Evolutionary conservation across 2,113 vertebrate genomes (phyloP).

Genomic region (Plecturocebus donacophilus): DNA sequence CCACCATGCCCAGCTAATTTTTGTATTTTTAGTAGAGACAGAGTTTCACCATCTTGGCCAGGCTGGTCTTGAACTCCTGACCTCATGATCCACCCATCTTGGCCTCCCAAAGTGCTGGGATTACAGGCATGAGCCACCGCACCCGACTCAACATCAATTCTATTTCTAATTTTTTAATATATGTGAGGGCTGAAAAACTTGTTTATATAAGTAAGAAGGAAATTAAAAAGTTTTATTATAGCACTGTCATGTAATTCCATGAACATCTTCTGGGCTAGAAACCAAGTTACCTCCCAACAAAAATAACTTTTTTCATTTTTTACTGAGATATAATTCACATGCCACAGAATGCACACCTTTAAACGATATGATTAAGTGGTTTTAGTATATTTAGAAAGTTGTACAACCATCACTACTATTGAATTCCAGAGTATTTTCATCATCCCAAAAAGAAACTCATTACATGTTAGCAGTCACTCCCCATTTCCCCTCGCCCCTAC

Average conservation of each 20-base stretch:
- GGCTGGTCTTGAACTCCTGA: too few relatives aligned
- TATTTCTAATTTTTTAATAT: constrained; percentile 19
- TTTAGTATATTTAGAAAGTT: constrained; percentile 40
- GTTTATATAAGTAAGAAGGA: background rate
- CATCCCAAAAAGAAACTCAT: background rate
- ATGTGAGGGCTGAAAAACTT: background rate
- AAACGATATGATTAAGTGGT: constrained; percentile 8
- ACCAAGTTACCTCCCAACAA: background rate
- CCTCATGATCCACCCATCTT: too few relatives aligned
- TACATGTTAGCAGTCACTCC: background rate
- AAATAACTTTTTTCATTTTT: constrained; percentile 9
- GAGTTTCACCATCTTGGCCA: too few relatives aligned
- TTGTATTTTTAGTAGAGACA: too few relatives aligned
- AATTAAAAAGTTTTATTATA: background rate
- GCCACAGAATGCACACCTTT: background rate
- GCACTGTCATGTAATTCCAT: background rate
- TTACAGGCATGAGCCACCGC: too few relatives aligned
- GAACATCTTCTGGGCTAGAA: background rate
- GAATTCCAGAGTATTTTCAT: constrained; percentile 44
- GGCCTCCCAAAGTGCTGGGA: too few relatives aligned
- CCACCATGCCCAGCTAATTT: too few relatives aligned
- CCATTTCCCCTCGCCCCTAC: background rate
- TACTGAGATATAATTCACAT: background rate
- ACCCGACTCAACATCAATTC: background rate
- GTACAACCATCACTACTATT: background rate